Evolutionary conservation across 2,888 invertebrate genomes (phyloP).

Genomic region (Agrotis segetum): DNA sequence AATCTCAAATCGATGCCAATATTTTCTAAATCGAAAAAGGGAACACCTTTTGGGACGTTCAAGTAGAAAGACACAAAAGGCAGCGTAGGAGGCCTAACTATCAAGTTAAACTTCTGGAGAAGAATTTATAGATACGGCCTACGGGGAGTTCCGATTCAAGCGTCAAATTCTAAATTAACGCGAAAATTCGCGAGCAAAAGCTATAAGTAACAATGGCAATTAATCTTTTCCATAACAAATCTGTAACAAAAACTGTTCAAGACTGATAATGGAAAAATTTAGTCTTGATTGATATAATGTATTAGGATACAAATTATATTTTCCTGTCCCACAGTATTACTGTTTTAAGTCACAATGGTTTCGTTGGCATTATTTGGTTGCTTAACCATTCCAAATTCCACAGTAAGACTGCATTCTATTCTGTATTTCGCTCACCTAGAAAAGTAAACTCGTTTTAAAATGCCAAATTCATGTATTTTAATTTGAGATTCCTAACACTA

Average conservation of each 20-base stretch:
- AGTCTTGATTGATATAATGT: not conserved
- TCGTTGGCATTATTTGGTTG: not conserved
- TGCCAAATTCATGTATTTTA: not conserved
- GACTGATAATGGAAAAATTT: not conserved
- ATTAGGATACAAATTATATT: not conserved
- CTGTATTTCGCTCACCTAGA: not conserved
- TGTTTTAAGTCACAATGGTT: not conserved
- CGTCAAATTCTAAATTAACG: too few species aligned
- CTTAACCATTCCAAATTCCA: not conserved
- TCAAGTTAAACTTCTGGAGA: conserved; percentile 4
- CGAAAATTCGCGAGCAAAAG: too few species aligned
- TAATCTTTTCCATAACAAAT: too few species aligned
- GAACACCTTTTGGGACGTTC: conserved; percentile 24
- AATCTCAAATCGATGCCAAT: not conserved
- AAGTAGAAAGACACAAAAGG: not conserved
- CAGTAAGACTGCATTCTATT: not conserved
- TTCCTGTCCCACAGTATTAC: not conserved
- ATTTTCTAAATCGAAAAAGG: conserved; percentile 2
- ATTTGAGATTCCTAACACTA: conserved; percentile 38
- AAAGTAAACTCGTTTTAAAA: not conserved
- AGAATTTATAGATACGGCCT: conserved; percentile 4
- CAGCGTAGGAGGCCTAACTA: not conserved
- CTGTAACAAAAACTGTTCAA: too few species aligned
- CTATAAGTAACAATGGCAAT: too few species aligned
- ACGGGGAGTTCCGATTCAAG: not conserved